Percentiles rank a stretch among this genome's conserved stretches.
These are phyloP conservation scores for Discoglossus pictus DNA, from an alignment of 2,797 vertebrate genomes.

Conservation along the genomic window DNA sequence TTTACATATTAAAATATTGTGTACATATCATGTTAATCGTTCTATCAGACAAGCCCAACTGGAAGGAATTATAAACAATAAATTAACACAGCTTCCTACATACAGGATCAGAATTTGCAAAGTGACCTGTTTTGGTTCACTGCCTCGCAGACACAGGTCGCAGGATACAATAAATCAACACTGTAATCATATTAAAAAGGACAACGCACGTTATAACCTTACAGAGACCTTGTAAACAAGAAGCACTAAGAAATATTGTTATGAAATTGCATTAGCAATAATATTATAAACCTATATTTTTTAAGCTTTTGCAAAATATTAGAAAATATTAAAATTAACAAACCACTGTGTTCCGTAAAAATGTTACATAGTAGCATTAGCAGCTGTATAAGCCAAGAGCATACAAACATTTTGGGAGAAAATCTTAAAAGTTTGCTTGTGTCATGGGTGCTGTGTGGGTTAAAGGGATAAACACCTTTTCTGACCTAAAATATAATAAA, in stretches of 20 bases:
- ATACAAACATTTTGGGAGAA: no score
- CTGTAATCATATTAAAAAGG: slow-evolving; percentile 25
- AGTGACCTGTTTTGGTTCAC: slow-evolving; percentile 35
- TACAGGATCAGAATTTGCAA: slow-evolving; percentile 28
- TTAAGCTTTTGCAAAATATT: no score
- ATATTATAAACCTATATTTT: no score
- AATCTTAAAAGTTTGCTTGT: no score
- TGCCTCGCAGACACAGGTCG: slow-evolving; percentile 31
- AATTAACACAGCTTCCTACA: slow-evolving; percentile 26
- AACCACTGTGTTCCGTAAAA: no score
- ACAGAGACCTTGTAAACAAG: slow-evolving; percentile 28
- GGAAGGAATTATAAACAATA: slow-evolving; percentile 33
- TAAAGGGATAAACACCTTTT: no score
- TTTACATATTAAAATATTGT: slow-evolving; percentile 44
- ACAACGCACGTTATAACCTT: slow-evolving; percentile 19
- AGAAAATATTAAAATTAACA: no score
- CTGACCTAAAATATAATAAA: no score
- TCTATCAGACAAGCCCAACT: slow-evolving; percentile 18
- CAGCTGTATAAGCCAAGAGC: no score
- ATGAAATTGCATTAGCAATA: no score
- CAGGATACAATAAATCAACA: slow-evolving; percentile 27
- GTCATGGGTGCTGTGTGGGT: no score
- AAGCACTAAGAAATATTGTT: not conserved
- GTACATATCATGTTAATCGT: slow-evolving; percentile 26
- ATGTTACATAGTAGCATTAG: no score